Percentiles rank a stretch among this genome's conserved stretches.
Evolutionary conservation across 2,888 invertebrate genomes (phyloP).

Genomic region (Microchrysa polita): DNA sequence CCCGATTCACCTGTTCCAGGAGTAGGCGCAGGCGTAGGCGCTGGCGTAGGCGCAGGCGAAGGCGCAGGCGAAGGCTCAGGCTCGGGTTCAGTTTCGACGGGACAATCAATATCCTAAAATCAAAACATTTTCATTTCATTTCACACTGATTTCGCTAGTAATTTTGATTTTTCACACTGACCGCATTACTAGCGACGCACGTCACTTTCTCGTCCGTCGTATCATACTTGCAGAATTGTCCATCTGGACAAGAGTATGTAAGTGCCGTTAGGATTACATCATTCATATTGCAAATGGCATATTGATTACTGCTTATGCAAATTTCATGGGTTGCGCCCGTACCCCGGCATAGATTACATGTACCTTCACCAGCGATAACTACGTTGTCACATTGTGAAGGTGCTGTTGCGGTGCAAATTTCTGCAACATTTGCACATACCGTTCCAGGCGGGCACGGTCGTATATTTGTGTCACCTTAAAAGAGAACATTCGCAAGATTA

Average conservation of each 20-base stretch:
- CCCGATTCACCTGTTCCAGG: not conserved
- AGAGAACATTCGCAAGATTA: no score
- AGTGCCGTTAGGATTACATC: not conserved
- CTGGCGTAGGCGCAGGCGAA: no score
- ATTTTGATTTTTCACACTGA: no score
- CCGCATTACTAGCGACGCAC: no score
- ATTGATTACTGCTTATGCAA: constrained; percentile 28
- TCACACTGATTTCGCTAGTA: no score
- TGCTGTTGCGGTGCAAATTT: not conserved
- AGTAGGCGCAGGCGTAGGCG: no score
- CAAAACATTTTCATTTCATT: no score
- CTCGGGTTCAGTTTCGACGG: not conserved
- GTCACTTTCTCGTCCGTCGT: no score
- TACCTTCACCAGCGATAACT: not conserved
- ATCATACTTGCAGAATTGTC: no score
- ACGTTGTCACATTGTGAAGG: not conserved
- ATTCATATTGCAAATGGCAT: constrained; percentile 22
- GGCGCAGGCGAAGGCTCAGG: no score
- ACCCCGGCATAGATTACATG: constrained; percentile 2
- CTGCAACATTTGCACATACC: constrained; percentile 6
- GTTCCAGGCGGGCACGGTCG: constrained; percentile 4
- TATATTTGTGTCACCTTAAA: not conserved
- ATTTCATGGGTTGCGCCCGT: not conserved
- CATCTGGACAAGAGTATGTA: not conserved
- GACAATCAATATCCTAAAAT: not conserved